phyloP scores from a whole-genome alignment of 2,888 invertebrate genomes.

The Elegia similella region DNA sequence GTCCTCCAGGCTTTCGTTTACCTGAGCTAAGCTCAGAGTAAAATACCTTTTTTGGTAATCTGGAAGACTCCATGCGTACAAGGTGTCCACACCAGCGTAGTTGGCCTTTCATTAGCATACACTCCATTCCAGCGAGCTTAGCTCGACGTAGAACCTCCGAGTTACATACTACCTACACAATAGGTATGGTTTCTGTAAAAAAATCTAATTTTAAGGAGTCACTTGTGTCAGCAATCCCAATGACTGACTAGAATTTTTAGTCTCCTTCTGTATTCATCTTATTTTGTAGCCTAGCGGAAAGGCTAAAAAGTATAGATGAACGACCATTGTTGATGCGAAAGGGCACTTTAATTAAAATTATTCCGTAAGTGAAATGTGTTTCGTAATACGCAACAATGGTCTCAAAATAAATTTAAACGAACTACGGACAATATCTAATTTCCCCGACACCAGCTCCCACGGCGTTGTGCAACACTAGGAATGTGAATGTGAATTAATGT shows the following conservation, averaged over 20 bases:
- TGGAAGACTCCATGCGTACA: too few relatives aligned
- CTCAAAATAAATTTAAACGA: constrained; percentile 35
- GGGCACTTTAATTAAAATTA: constrained; percentile 50
- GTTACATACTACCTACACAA: too few relatives aligned
- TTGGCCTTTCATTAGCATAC: too few relatives aligned
- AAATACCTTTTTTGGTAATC: too few relatives aligned
- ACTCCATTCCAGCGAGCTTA: too few relatives aligned
- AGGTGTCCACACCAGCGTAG: too few relatives aligned
- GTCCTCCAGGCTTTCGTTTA: too few relatives aligned
- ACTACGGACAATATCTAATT: constrained; percentile 48
- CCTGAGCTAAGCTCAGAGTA: too few relatives aligned
- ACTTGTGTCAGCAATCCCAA: too few relatives aligned
- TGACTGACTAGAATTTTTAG: neutral
- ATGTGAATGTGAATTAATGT: constrained; percentile 51
- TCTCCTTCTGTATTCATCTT: neutral
- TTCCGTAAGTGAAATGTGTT: constrained; percentile 41
- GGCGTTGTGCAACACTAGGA: constrained; percentile 60
- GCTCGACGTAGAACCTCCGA: too few relatives aligned
- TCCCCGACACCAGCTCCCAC: constrained; percentile 53
- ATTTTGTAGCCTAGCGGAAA: neutral
- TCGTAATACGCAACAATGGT: constrained; percentile 42
- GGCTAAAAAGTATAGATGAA: neutral
- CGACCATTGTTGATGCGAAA: constrained; percentile 27
- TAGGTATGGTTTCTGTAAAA: too few relatives aligned
- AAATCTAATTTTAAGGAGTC: too few relatives aligned